Conservation (phyloP, 1,140 invertebrate species). For the Dreissena rostriformis region DNA sequence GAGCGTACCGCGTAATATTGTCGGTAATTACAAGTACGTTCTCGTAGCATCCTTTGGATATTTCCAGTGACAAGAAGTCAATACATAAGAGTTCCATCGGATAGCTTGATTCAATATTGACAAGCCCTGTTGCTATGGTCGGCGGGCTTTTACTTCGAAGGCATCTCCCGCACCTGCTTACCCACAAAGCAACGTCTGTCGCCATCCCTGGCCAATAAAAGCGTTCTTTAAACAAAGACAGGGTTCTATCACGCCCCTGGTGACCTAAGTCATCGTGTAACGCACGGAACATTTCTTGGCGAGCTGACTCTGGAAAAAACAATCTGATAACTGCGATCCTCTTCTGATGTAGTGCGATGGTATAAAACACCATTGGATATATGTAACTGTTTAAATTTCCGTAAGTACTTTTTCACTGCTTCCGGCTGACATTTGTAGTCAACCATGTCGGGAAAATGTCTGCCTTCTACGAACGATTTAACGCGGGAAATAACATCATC, state of each 20-base stretch:
- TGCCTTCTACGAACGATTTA: neutral
- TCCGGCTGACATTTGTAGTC: neutral
- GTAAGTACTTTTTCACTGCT: neutral
- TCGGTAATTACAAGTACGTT: slow-evolving; percentile 67
- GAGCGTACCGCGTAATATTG: slow-evolving; percentile 56
- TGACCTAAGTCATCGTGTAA: neutral
- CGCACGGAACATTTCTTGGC: neutral
- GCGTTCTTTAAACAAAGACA: slow-evolving; percentile 33
- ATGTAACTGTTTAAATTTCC: neutral
- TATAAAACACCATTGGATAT: slow-evolving; percentile 4
- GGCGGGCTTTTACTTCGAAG: slow-evolving; percentile 35
- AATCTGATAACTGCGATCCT: neutral
- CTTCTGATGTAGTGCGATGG: neutral
- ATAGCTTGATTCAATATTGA: slow-evolving; percentile 28
- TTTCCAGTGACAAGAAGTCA: slow-evolving; percentile 56
- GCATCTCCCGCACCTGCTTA: slow-evolving; percentile 24
- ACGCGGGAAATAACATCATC: neutral
- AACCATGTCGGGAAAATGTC: neutral
- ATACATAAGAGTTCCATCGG: slow-evolving; percentile 58
- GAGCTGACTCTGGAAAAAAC: neutral
- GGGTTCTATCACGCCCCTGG: slow-evolving; percentile 12
- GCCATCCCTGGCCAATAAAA: slow-evolving; percentile 57
- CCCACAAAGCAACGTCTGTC: slow-evolving; percentile 21
- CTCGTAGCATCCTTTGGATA: slow-evolving; percentile 45
- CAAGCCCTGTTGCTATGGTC: slow-evolving; percentile 5